These are phyloP conservation scores for Tupaia chinensis DNA, from an alignment of 2,113 vertebrate species.

Conservation along the genomic window DNA sequence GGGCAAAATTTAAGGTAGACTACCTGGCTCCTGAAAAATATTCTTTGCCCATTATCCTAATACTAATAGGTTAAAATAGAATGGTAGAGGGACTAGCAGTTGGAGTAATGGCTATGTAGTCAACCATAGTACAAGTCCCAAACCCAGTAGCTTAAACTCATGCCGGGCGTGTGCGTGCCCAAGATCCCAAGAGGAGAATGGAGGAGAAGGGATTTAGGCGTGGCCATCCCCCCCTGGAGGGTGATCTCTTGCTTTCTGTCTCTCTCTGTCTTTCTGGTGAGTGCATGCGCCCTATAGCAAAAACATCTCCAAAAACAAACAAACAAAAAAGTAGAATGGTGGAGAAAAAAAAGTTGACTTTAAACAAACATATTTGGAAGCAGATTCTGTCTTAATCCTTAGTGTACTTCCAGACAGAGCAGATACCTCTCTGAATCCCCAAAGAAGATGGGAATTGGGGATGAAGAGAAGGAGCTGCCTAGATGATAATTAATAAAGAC, in stretches of 20 bases:
- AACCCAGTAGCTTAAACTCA: no score
- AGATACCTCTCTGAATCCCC: slow-evolving; percentile 31
- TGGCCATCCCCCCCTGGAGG: no score
- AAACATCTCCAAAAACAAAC: no score
- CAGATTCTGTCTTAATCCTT: not conserved
- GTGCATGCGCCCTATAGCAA: no score
- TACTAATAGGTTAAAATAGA: not conserved
- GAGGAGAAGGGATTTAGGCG: no score
- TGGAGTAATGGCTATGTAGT: no score
- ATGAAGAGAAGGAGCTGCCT: not conserved
- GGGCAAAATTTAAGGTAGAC: slow-evolving; percentile 17
- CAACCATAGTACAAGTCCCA: no score
- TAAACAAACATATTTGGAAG: not conserved
- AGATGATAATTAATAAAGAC: slow-evolving; percentile 72
- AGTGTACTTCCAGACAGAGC: slow-evolving; percentile 9
- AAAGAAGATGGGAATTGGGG: not conserved
- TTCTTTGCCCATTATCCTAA: slow-evolving; percentile 8
- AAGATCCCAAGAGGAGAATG: no score
- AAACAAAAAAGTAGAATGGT: not conserved
- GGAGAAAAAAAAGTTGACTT: not conserved
- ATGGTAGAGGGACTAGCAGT: no score
- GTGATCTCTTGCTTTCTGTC: no score
- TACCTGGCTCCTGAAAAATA: not conserved
- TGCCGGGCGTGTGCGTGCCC: no score
- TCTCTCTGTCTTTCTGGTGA: no score